Evolutionary conservation across 2,888 invertebrate genomes (phyloP).

Genomic region (Eutolmus rufibarbis): DNA sequence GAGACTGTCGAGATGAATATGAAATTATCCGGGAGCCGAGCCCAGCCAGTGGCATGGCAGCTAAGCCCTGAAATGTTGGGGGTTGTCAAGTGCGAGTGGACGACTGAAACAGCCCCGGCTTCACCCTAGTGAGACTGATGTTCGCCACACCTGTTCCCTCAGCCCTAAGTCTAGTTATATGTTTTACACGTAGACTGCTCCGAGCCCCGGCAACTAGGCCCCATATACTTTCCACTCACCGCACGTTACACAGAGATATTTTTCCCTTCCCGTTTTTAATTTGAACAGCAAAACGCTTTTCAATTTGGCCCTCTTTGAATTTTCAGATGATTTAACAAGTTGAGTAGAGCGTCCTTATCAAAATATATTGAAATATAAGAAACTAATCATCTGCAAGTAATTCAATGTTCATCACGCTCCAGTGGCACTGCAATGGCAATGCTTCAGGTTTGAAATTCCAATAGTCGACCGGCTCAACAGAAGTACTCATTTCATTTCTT

Average conservation of each 20-base stretch:
- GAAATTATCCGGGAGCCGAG: slow-evolving; percentile 17
- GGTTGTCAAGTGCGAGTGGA: slow-evolving; percentile 1
- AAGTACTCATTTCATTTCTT: background rate
- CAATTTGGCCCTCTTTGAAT: slow-evolving; percentile 44
- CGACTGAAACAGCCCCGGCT: background rate
- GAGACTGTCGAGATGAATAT: slow-evolving; percentile 18
- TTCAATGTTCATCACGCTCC: slow-evolving; percentile 46
- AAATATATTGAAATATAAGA: slow-evolving; percentile 48
- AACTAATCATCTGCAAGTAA: slow-evolving; percentile 48
- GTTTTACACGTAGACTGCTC: background rate
- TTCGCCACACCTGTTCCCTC: background rate
- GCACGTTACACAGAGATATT: background rate
- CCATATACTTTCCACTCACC: background rate
- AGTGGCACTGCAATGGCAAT: slow-evolving; percentile 42
- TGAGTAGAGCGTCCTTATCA: slow-evolving; percentile 40
- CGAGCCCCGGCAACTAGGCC: background rate
- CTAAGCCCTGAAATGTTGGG: background rate
- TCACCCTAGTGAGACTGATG: background rate
- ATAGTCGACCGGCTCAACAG: background rate
- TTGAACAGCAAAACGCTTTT: slow-evolving; percentile 22
- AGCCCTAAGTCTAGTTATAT: background rate
- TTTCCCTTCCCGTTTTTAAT: background rate
- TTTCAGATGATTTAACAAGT: slow-evolving; percentile 47
- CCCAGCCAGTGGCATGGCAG: background rate
- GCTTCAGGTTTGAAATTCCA: background rate